These are phyloP conservation scores for Lagorchestes hirsutus DNA, from an alignment of 2,797 vertebrate genomes.

Conservation along the genomic window DNA sequence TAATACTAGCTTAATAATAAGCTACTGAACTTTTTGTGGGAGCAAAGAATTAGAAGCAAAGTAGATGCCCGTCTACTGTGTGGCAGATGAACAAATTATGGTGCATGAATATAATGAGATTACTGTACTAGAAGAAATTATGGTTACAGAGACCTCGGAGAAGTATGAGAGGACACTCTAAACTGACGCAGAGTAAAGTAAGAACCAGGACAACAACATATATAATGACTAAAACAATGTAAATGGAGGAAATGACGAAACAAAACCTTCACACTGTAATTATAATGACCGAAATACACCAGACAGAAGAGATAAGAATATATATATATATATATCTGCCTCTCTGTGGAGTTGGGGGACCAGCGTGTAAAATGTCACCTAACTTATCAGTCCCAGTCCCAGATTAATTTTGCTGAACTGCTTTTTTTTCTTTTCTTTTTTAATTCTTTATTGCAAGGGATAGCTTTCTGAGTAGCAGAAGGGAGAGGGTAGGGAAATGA, in stretches of 20 bases:
- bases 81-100: neutral
- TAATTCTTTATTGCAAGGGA: neutral
- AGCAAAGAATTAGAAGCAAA: neutral
- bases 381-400: neutral
- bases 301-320: neutral
- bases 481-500: neutral
- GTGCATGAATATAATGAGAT: neutral
- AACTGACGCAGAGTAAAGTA: neutral
- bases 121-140: neutral
- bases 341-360: neutral
- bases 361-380: neutral
- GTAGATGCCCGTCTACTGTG: neutral
- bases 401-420: neutral
- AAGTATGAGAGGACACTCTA: neutral
- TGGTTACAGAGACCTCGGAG: neutral
- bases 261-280: neutral
- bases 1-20: neutral
- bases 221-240: neutral
- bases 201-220: neutral
- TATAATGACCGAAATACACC: neutral
- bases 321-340: no score
- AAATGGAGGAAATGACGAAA: neutral
- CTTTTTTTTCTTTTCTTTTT: neutral
- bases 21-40: neutral
- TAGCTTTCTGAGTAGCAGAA: neutral